Evolutionary conservation across 2,888 invertebrate species (phyloP).

Genomic region (Drosophila paranaensis): DNA sequence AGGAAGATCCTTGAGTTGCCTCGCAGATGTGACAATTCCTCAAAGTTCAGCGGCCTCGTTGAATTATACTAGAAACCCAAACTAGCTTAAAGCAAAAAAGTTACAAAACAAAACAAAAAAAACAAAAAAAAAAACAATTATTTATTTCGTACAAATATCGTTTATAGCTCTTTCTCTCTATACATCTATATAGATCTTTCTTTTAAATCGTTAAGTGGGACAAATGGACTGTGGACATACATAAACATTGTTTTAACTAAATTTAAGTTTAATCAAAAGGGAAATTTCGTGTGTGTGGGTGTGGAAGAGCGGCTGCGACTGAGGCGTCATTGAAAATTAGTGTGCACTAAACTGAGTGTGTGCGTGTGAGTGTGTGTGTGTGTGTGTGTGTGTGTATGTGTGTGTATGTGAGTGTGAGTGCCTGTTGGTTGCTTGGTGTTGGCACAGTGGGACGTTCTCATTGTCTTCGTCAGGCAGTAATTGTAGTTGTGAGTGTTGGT

Average conservation of each 20-base stretch:
- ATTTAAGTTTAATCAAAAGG: slow-evolving; percentile 35
- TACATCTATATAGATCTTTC: slow-evolving; percentile 1
- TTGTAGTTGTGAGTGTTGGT: slow-evolving; percentile 36
- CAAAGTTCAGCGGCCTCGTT: slow-evolving; percentile 29
- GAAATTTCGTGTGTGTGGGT: slow-evolving; percentile 19
- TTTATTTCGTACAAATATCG: slow-evolving; percentile 20
- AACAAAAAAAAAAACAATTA: slow-evolving; percentile 25
- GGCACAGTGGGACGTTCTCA: slow-evolving; percentile 37
- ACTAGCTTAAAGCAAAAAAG: slow-evolving; percentile 9
- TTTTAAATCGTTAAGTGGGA: slow-evolving; percentile 1
- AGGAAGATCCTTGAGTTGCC: not conserved
- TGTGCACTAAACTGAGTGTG: slow-evolving; percentile 17
- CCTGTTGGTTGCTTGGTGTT: slow-evolving; percentile 24
- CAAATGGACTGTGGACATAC: slow-evolving; percentile 21
- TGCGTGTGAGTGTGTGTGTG: slow-evolving; percentile 14
- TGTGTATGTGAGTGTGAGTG: slow-evolving; percentile 11
- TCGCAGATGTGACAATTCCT: not conserved
- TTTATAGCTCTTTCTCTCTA: slow-evolving; percentile 16
- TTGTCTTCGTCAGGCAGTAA: slow-evolving; percentile 44
- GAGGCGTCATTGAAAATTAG: slow-evolving; percentile 10
- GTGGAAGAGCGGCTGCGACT: slow-evolving; percentile 45
- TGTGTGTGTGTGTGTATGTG: slow-evolving; percentile 15
- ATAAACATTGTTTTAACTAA: slow-evolving; percentile 64
- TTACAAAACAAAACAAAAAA: not conserved
- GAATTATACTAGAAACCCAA: slow-evolving; percentile 62